Conservation (phyloP, 2,113 vertebrate genomes). For the Eupsittula cactorum region DNA sequence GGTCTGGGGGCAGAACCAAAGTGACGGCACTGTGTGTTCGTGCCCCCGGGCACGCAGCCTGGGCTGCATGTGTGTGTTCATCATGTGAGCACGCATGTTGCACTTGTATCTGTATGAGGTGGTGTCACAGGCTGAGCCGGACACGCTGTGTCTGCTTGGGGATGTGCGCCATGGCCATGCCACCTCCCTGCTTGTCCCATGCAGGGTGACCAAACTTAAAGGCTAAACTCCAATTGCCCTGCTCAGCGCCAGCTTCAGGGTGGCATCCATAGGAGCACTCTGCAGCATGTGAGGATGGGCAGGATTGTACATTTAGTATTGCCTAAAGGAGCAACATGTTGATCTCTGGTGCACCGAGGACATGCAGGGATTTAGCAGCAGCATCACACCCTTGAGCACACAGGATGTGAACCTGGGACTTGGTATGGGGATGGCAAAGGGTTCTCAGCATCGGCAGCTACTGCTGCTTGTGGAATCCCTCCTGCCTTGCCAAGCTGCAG, state of each 20-base stretch:
- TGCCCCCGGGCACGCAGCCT: neutral
- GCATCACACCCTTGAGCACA: neutral
- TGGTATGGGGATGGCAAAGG: neutral
- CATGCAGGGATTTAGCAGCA: neutral
- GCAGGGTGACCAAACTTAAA: neutral
- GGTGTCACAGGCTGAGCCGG: neutral
- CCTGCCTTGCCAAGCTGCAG: neutral
- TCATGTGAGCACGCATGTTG: accelerated
- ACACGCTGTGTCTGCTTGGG: neutral
- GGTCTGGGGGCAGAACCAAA: neutral
- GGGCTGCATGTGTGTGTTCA: neutral
- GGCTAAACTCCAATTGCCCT: neutral
- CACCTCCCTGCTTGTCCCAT: neutral
- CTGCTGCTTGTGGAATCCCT: neutral
- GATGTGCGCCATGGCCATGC: neutral
- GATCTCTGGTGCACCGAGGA: neutral
- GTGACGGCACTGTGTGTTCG: accelerated
- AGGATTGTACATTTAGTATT: neutral
- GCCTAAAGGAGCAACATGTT: neutral
- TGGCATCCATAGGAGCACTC: neutral
- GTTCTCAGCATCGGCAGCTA: accelerated
- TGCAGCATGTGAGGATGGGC: neutral
- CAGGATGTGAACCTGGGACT: neutral
- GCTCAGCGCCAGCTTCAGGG: neutral
- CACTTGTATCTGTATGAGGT: accelerated